phyloP scores from a whole-genome alignment of 2,797 vertebrate species.

The Malacoraja senta region DNA sequence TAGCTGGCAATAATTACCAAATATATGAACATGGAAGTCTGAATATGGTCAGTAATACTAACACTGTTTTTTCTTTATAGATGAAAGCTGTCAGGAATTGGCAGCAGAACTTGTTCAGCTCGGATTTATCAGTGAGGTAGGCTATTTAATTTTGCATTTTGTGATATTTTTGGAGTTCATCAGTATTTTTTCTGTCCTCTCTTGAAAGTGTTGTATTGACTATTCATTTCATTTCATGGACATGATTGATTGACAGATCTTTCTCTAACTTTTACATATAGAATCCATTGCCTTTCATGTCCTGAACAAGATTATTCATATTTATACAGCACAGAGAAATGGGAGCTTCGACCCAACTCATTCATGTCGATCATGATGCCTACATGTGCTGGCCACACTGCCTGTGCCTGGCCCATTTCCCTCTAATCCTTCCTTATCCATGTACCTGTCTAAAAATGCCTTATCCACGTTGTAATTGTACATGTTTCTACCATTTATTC shows the following conservation, averaged over 20 bases:
- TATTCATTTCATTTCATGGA: background rate
- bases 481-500: too few relatives aligned
- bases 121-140: constrained; percentile 93
- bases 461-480: too few relatives aligned
- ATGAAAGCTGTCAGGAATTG: constrained; percentile 91
- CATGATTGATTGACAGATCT: background rate
- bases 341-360: too few relatives aligned
- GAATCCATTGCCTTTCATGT: background rate
- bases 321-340: too few relatives aligned
- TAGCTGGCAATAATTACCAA: background rate
- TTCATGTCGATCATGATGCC: too few relatives aligned
- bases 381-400: too few relatives aligned
- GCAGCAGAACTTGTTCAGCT: constrained; percentile 91
- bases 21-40: background rate
- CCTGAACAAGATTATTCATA: too few relatives aligned
- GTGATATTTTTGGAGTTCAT: background rate
- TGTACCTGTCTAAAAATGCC: too few relatives aligned
- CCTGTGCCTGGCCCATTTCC: too few relatives aligned
- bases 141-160: constrained; percentile 36
- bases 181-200: background rate
- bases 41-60: background rate
- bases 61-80: constrained; percentile 55
- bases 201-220: background rate
- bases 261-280: background rate
- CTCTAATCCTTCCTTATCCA: too few relatives aligned